Evolutionary conservation across 2,113 vertebrate species (phyloP), one percentile per base, ranked within the genome.

Genomic region (Suricata suricatta): DNA sequence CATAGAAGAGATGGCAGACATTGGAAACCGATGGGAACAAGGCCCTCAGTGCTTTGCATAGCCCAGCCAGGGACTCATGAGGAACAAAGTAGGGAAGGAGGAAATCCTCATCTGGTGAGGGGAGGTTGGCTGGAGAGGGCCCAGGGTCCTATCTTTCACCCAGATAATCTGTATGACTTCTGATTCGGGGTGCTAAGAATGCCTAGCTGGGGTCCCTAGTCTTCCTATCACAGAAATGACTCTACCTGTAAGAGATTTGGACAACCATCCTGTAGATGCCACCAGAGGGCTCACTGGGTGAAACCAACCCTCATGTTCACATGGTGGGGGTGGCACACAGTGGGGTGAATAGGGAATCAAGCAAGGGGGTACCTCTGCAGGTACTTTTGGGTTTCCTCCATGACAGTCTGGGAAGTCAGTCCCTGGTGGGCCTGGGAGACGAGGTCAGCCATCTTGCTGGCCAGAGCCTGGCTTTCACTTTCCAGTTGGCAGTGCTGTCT

Each of bases 361-460:
- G 29, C 50, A 41, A 74, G 85, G 0, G 5, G 19, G n/a, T 31
- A 99, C 99, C 99, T 98, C 90, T 98, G 97, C 33, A 99, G 98
- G 90, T 99, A 99, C 23, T 98, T 98, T 88, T 99, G 99, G 0
- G 99, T 99, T 97, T 99, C 99, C 88, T 98, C 98, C 68, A 99
- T 98, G 97, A 99, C 98, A 80, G 98, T 98, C 69, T 99, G 98
- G 9, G 99, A 99, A 96, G 99, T 98, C 38, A 98, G 99, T n/a
- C 99, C 97, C 88, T 97, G 98, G 92, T 98, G 98, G 16, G 99
- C 99, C 27, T 98, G 98, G 80, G 98, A 98, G 35, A 99, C 96
- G 35, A 99, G 99, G 69, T 99, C 98, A 93, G 99, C 99, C 97
- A 99, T 99, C 98, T 99, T 99, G 71, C 99, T 98, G 7, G 99